A percentile compares a stretch with the other conserved stretches of the same genome.
phyloP scores from a whole-genome alignment of 2,113 vertebrate species.

The Jaculus jaculus region DNA sequence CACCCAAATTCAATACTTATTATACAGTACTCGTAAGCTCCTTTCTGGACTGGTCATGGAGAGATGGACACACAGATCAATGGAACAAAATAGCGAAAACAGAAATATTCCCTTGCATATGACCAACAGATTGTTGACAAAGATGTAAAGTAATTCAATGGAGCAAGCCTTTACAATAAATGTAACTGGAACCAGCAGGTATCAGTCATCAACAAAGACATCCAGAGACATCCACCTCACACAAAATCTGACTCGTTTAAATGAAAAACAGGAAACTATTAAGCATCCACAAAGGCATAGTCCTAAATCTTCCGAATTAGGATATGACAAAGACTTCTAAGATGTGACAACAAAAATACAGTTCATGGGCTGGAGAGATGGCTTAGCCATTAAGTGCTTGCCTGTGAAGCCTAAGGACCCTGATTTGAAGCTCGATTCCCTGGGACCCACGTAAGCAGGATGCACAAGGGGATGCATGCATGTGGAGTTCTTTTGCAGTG shows the following conservation, averaged over 20 bases:
- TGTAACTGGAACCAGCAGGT: too few species aligned
- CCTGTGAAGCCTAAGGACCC: too few species aligned
- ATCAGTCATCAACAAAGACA: not conserved
- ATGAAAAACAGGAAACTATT: not conserved
- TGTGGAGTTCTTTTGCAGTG: too few species aligned
- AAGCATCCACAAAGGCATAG: not conserved
- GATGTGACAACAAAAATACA: not conserved
- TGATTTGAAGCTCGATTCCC: too few species aligned
- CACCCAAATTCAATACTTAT: not conserved
- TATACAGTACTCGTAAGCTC: not conserved
- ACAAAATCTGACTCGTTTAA: not conserved
- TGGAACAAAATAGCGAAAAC: not conserved
- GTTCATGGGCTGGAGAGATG: too few species aligned
- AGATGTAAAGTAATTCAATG: not conserved
- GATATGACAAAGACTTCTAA: not conserved
- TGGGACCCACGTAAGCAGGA: too few species aligned
- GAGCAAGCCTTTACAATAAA: not conserved
- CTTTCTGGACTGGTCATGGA: not conserved
- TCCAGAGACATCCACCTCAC: rapidly evolving
- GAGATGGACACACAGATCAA: not conserved
- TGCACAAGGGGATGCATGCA: too few species aligned
- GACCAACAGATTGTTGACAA: not conserved
- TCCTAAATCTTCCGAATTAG: too few species aligned
- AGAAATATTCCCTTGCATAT: not conserved
- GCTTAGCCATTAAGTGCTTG: too few species aligned